These are phyloP conservation scores for Myrmophylax atrothorax DNA, from an alignment of 2,113 vertebrate genomes.

Conservation along the genomic window DNA sequence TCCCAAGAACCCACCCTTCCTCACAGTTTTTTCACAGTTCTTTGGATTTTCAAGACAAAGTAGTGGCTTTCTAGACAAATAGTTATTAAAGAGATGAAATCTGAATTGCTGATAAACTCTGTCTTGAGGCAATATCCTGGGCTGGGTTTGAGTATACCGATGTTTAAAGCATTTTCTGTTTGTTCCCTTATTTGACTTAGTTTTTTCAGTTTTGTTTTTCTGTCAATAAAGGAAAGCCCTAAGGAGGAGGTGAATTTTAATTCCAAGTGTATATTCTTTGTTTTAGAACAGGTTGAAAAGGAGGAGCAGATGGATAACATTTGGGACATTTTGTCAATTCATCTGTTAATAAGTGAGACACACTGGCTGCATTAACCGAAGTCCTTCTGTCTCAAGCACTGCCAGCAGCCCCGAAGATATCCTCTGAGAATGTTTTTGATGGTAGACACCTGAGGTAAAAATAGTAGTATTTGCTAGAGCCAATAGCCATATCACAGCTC, in stretches of 20 bases:
- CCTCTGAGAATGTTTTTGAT: slow-evolving; percentile 1
- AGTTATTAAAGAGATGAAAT: neutral
- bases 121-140: neutral
- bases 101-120: neutral
- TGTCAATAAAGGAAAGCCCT: neutral
- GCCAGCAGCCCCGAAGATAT: slow-evolving; percentile 6
- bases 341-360: slow-evolving; percentile 52
- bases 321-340: slow-evolving; percentile 57
- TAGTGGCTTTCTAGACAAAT: neutral
- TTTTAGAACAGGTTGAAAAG: slow-evolving; percentile 27
- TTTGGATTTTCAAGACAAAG: neutral
- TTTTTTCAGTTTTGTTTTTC: neutral
- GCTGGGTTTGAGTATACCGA: neutral
- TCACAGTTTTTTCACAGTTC: neutral
- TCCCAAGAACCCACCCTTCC: neutral
- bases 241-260: neutral
- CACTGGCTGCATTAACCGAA: neutral
- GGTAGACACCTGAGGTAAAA: slow-evolving; percentile 1
- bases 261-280: neutral
- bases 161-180: neutral
- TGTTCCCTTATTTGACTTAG: neutral
- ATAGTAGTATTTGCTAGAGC: neutral
- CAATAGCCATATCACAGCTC: neutral
- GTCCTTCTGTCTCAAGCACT: slow-evolving; percentile 23
- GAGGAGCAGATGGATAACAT: slow-evolving; percentile 55